Evolutionary conservation across 2,797 vertebrate genomes (phyloP).

Genomic region (Chelidonichthys spinosus): DNA sequence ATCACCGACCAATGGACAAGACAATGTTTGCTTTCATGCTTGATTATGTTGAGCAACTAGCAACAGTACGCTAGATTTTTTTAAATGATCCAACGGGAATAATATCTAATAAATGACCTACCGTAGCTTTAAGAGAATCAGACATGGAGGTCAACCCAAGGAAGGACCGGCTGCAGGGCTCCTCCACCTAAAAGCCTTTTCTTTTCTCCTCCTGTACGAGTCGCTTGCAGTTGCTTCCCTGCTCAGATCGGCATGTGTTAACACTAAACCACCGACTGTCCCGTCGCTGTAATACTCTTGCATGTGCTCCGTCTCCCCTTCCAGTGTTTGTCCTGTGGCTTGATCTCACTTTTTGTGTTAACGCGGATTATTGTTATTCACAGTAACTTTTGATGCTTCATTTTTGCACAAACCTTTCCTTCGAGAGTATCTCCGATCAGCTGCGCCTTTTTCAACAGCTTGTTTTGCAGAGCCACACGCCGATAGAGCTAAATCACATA

Average conservation of each 20-base stretch:
- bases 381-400: slow-evolving; percentile 18
- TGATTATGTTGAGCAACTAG: too few relatives aligned
- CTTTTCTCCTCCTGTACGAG: slow-evolving; percentile 2
- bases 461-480: slow-evolving; percentile 5
- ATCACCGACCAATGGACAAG: neutral
- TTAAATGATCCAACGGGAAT: too few relatives aligned
- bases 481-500: slow-evolving; percentile 1
- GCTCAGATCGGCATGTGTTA: slow-evolving; percentile 42
- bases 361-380: slow-evolving; percentile 56
- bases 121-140: too few relatives aligned
- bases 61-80: too few relatives aligned
- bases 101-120: too few relatives aligned
- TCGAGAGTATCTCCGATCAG: slow-evolving; percentile 26
- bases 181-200: too few relatives aligned
- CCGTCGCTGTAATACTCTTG: slow-evolving; percentile 37
- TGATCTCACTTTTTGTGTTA: slow-evolving; percentile 45
- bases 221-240: slow-evolving; percentile 23
- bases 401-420: neutral
- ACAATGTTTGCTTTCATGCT: too few relatives aligned
- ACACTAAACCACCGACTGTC: slow-evolving; percentile 40
- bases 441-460: slow-evolving; percentile 20
- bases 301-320: slow-evolving; percentile 62
- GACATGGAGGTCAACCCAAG: neutral
- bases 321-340: slow-evolving; percentile 43
- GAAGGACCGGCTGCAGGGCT: too few relatives aligned